These are phyloP conservation scores for Psammodynastes pulverulentus DNA, from an alignment of 2,113 vertebrate species.

Conservation along the genomic window DNA sequence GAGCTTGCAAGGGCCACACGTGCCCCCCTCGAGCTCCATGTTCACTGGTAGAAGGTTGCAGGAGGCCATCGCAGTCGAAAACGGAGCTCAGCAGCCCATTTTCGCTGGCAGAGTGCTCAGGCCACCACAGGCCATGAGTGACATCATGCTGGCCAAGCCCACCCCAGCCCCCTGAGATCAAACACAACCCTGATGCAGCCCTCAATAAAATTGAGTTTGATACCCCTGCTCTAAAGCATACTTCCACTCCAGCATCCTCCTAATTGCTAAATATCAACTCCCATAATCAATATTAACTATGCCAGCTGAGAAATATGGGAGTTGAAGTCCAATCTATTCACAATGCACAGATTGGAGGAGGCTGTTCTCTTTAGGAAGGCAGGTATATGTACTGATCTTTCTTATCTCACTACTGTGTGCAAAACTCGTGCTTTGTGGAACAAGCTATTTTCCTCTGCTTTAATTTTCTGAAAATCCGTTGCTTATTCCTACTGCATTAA, in stretches of 20 bases:
- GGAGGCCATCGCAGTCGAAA: no score
- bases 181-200: no score
- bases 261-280: not conserved
- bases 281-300: not conserved
- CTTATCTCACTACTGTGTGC: not conserved
- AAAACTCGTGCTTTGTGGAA: not conserved
- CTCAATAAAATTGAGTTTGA: no score
- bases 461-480: conserved; percentile 58
- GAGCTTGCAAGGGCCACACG: no score
- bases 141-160: no score
- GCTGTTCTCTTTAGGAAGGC: not conserved
- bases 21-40: no score
- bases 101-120: no score
- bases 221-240: not conserved
- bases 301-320: not conserved
- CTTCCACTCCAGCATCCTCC: not conserved
- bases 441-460: conserved; percentile 32
- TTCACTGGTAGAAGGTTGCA: no score
- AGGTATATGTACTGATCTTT: not conserved
- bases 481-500: conserved; percentile 58
- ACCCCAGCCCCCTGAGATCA: no score
- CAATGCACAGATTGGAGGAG: not conserved
- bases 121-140: no score
- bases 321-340: not conserved
- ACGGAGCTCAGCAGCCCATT: no score